Percentiles rank a stretch among this genome's conserved stretches.
These are phyloP conservation scores for Vanessa tameamea DNA, from an alignment of 1,140 invertebrate genomes.

Conservation along the genomic window DNA sequence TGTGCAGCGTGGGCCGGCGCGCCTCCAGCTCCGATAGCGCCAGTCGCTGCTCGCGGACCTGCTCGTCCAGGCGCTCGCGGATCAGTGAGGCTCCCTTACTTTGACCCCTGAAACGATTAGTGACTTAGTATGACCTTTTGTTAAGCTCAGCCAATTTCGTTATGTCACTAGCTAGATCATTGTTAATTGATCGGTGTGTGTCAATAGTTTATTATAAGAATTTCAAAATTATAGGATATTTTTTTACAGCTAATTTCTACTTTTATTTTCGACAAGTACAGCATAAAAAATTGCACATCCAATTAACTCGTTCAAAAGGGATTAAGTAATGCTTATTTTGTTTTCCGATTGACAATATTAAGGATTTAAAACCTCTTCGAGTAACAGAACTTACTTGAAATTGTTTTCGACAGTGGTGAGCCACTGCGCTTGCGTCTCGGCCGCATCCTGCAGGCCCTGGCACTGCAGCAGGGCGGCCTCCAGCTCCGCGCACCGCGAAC, in stretches of 20 bases:
- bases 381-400: constrained; percentile 84
- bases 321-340: too few relatives aligned
- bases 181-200: too few relatives aligned
- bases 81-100: constrained; percentile 92
- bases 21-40: constrained; percentile 92
- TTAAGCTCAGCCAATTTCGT: too few relatives aligned
- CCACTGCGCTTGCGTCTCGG: constrained; percentile 93
- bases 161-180: too few relatives aligned
- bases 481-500: constrained; percentile 90
- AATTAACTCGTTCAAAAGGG: too few relatives aligned
- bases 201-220: too few relatives aligned
- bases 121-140: constrained; percentile 56
- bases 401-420: constrained; percentile 91
- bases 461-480: constrained; percentile 95
- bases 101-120: constrained; percentile 79
- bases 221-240: too few relatives aligned
- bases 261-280: too few relatives aligned
- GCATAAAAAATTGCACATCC: too few relatives aligned
- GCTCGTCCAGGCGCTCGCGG: constrained; percentile 94
- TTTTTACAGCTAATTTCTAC: too few relatives aligned
- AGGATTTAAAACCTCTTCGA: too few relatives aligned
- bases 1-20: constrained; percentile 91
- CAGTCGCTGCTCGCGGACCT: constrained; percentile 90
- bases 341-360: too few relatives aligned
- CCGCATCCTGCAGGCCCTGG: constrained; percentile 95